Percentiles rank a stretch among this genome's conserved stretches.
Evolutionary conservation across 1,140 invertebrate genomes (phyloP).

Genomic region (Vollenhovia emeryi): DNA sequence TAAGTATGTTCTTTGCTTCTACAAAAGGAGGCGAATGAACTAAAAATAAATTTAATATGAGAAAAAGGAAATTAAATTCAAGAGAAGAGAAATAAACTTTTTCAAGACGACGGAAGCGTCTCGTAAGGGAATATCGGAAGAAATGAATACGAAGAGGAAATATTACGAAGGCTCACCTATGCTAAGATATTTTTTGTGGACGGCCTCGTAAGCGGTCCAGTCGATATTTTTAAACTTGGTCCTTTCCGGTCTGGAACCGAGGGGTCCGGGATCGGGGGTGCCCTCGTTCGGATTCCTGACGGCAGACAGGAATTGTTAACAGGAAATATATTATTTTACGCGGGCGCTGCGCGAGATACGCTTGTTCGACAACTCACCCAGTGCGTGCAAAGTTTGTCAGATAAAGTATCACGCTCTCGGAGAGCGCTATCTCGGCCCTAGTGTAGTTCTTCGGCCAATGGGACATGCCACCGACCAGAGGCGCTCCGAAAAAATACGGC

Average conservation of each 20-base stretch:
- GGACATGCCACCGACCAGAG: constrained; percentile 91
- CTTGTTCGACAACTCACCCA: constrained; percentile 90
- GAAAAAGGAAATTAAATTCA: no score
- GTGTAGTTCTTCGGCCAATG: constrained; percentile 96
- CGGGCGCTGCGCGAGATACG: background rate
- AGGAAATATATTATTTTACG: constrained; percentile 1
- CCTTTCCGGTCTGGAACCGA: constrained; percentile 90
- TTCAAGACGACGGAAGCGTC: background rate
- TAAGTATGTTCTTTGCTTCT: background rate
- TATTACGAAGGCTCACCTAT: constrained; percentile 88
- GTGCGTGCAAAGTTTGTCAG: constrained; percentile 98
- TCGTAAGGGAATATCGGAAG: background rate
- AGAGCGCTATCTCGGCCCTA: constrained; percentile 94
- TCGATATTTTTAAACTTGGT: constrained; percentile 93
- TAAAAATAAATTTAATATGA: background rate
- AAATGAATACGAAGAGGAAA: background rate
- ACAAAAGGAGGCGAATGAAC: background rate
- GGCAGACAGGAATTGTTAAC: constrained; percentile 28
- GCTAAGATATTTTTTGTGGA: constrained; percentile 97
- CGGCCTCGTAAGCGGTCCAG: constrained; percentile 96
- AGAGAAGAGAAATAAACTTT: background rate
- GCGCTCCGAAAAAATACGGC: constrained; percentile 95
- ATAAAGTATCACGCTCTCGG: constrained; percentile 97
- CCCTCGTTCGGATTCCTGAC: constrained; percentile 94
- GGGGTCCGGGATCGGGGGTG: constrained; percentile 88